Evolutionary conservation across 2,113 vertebrate genomes (phyloP).

Genomic region (Scortum barcoo): DNA sequence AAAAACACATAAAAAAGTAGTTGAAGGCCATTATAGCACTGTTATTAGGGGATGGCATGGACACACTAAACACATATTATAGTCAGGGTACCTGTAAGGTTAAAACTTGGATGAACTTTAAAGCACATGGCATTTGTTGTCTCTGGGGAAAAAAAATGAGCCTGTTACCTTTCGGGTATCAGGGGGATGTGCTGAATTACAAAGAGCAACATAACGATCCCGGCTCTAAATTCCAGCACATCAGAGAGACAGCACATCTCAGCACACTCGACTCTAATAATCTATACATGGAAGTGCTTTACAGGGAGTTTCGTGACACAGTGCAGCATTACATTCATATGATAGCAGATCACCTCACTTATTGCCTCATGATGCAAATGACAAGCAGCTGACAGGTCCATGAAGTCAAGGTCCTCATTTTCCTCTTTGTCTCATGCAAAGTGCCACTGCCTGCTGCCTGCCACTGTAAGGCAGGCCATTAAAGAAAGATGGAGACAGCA

Average conservation of each 20-base stretch:
- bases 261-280: neutral
- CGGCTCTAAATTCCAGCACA: conserved; percentile 14
- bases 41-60: neutral
- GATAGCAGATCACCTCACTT: conserved; percentile 11
- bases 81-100: neutral
- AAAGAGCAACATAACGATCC: neutral
- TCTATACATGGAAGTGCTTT: conserved; percentile 19
- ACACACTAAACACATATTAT: neutral
- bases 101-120: neutral
- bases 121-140: neutral
- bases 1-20: neutral
- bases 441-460: too few relatives aligned
- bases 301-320: conserved; percentile 1
- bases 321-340: conserved; percentile 5
- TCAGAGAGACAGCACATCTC: neutral
- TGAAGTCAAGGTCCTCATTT: conserved; percentile 33
- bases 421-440: conserved; percentile 58
- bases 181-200: neutral
- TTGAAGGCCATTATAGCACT: neutral
- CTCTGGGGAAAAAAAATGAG: neutral
- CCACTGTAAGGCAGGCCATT: neutral
- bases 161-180: neutral
- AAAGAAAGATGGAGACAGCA: neutral
- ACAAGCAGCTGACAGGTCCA: neutral
- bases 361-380: conserved; percentile 64